A percentile compares a stretch with the other conserved stretches of the same genome.
These are phyloP conservation scores for Parazoanthus swiftii DNA, from an alignment of 92 coral and sea anemone genomes.

Conservation along the genomic window DNA sequence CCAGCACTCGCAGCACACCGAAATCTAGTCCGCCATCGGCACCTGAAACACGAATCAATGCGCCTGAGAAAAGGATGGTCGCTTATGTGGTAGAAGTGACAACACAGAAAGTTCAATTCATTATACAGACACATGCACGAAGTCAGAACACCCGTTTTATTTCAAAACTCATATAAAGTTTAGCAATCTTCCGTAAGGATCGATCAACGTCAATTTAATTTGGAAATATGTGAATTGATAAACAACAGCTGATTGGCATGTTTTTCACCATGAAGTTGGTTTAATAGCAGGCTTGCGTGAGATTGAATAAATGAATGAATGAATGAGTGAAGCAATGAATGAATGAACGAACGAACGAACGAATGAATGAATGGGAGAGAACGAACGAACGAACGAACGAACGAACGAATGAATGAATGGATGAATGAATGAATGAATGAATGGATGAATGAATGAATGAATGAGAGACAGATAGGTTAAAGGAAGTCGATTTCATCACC, in stretches of 20 bases:
- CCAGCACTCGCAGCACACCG: slow-evolving; percentile 93
- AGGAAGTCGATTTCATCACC: slow-evolving; percentile 48
- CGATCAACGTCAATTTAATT: background rate
- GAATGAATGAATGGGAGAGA: background rate
- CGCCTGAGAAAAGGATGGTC: background rate
- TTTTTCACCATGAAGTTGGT: background rate
- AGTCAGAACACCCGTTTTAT: background rate
- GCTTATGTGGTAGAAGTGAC: background rate
- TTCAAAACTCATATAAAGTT: too few relatives aligned
- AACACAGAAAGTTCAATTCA: background rate
- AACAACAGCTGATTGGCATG: background rate
- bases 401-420: too few relatives aligned
- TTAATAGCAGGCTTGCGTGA: background rate
- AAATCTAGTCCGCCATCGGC: slow-evolving; percentile 99
- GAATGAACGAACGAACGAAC: too few relatives aligned
- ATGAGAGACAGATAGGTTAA: background rate
- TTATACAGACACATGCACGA: background rate
- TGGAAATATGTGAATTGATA: background rate
- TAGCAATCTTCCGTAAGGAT: background rate
- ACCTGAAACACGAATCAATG: slow-evolving; percentile 50
- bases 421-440: too few relatives aligned
- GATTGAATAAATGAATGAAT: too few relatives aligned
- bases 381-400: too few relatives aligned
- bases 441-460: too few relatives aligned
- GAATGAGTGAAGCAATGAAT: too few relatives aligned